phyloP scores from a whole-genome alignment of 2,113 vertebrate species.

The Mastomys coucha region DNA sequence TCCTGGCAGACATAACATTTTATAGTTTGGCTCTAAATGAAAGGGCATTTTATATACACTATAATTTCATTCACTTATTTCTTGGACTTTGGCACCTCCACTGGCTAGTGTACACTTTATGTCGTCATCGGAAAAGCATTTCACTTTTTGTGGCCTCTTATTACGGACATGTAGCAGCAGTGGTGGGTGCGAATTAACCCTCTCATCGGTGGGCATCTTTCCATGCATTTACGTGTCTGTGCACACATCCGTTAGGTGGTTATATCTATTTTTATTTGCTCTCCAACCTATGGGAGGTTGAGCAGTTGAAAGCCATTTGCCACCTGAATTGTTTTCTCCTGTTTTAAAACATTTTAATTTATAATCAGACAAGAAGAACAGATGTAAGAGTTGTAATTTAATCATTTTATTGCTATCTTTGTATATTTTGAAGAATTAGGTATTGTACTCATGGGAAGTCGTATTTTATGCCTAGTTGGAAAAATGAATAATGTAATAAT shows the following conservation, averaged over 20 bases:
- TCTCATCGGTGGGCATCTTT: not conserved
- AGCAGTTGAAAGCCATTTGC: slow-evolving; percentile 82
- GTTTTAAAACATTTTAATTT: slow-evolving; percentile 90
- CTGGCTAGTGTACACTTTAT: slow-evolving; percentile 75
- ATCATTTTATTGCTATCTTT: slow-evolving; percentile 94
- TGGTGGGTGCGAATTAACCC: slow-evolving; percentile 19
- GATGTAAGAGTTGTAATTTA: slow-evolving; percentile 94
- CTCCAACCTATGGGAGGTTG: slow-evolving; percentile 72
- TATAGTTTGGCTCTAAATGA: slow-evolving; percentile 86
- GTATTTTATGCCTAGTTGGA: slow-evolving; percentile 93
- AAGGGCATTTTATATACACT: slow-evolving; percentile 75
- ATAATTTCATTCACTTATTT: slow-evolving; percentile 81
- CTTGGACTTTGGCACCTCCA: slow-evolving; percentile 74
- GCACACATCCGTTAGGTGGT: not conserved
- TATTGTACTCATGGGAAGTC: slow-evolving; percentile 92
- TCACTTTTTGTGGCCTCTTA: slow-evolving; percentile 65
- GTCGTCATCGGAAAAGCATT: slow-evolving; percentile 76
- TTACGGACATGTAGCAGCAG: slow-evolving; percentile 43
- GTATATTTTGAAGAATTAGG: slow-evolving; percentile 93
- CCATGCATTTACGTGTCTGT: not conserved
- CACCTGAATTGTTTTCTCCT: slow-evolving; percentile 87
- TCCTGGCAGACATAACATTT: slow-evolving; percentile 86
- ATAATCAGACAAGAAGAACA: slow-evolving; percentile 92
- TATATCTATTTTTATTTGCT: slow-evolving; percentile 58
- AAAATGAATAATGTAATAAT: slow-evolving; percentile 94